These are phyloP conservation scores for Heliocidaris tuberculata DNA, from an alignment of 35 echinoderm and acorn worm genomes.

Conservation along the genomic window DNA sequence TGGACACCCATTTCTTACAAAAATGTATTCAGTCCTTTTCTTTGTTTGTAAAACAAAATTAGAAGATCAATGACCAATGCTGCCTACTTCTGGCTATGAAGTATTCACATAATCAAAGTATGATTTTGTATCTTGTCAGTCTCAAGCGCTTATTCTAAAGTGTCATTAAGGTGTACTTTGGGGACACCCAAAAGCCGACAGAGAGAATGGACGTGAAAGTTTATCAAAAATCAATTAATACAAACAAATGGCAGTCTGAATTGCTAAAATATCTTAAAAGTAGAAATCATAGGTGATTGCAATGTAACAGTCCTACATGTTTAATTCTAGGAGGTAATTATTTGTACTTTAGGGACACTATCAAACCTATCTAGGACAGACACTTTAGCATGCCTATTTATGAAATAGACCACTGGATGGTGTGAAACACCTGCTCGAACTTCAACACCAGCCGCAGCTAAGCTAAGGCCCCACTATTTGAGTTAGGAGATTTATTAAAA, in stretches of 20 bases:
- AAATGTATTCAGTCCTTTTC: too few species aligned
- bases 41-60: too few species aligned
- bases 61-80: too few species aligned
- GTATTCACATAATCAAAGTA: not conserved
- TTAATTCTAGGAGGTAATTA: not conserved
- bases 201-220: not conserved
- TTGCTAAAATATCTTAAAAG: not conserved
- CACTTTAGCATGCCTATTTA: not conserved
- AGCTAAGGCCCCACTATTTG: not conserved
- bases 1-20: too few species aligned
- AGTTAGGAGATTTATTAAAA: not conserved
- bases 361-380: not conserved
- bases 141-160: not conserved
- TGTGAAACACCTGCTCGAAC: not conserved
- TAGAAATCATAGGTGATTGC: not conserved
- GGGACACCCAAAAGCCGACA: not conserved
- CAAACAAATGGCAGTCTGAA: not conserved
- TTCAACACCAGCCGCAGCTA: constrained; percentile 8
- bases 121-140: not conserved
- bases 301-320: not conserved
- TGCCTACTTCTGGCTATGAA: too few species aligned
- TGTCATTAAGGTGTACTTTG: not conserved
- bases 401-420: not conserved
- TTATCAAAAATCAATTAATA: not conserved
- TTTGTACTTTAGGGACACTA: not conserved